phyloP scores from a whole-genome alignment of 2,113 vertebrate genomes.

The Alexandromys fortis region DNA sequence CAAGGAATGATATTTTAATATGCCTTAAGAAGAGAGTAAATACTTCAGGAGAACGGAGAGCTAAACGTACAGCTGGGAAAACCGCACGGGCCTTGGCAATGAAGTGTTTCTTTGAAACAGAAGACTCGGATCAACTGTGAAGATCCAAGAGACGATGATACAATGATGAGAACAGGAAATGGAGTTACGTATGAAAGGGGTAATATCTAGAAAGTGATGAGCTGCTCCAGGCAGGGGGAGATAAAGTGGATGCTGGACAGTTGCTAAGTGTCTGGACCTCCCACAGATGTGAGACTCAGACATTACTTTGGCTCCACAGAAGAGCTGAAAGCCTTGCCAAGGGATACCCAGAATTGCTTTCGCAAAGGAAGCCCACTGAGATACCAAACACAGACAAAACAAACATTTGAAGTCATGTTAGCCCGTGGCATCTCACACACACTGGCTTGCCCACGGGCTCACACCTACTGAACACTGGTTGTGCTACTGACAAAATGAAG shows the following conservation, averaged over 20 bases:
- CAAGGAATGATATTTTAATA: background rate
- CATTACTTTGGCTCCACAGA: background rate
- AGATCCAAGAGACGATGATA: conserved; percentile 38
- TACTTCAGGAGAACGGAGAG: background rate
- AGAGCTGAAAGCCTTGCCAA: background rate
- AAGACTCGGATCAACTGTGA: conserved; percentile 19
- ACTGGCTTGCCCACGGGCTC: background rate
- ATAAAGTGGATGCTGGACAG: background rate
- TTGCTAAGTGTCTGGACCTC: conserved; percentile 28
- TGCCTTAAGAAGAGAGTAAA: conserved; percentile 12
- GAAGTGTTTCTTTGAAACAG: background rate
- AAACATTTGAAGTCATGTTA: background rate
- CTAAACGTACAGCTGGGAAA: conserved; percentile 21
- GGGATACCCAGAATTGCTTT: background rate
- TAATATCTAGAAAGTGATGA: conserved; percentile 20
- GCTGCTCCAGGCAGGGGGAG: background rate
- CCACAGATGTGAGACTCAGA: background rate
- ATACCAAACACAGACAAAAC: background rate
- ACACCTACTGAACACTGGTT: background rate
- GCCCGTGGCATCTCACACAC: too few relatives aligned
- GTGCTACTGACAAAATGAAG: background rate
- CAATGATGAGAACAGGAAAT: conserved; percentile 30
- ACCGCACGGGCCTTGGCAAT: background rate
- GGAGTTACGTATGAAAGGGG: background rate
- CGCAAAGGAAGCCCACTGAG: background rate